Evolutionary conservation across 2,888 invertebrate genomes (phyloP), one percentile per base, ranked within the genome.

Genomic region (Lutraria lutraria): DNA sequence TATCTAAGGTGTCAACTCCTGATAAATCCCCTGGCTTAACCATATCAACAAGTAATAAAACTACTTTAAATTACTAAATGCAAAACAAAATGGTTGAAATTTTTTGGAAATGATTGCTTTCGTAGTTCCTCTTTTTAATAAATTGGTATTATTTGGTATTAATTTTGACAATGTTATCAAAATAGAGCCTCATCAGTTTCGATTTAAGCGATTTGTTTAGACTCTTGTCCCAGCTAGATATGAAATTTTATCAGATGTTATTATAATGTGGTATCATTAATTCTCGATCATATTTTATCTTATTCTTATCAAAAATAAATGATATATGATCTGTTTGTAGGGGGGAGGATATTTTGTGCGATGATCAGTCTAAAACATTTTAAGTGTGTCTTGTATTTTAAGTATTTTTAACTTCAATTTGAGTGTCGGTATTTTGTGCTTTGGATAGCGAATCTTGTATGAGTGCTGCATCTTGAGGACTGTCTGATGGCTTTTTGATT

Each of bases 181-280:
- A 82, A 82, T 34, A 60, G 63, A n/a, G 82, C n/a, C 29, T 82
- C 63, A 82, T 21, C 34, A 31, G 34, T 21, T 68, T 83, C 68
- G n/a, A 34, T 43, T 83, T n/a, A 83, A 83, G 83, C 25, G 68
- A 83, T 83, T 83, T 83, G 83, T 83, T 83, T 63, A 19, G 83
- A 52, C 68, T 29, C 68, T n/a, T 68, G 34, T 83, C 34, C 43
- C 60, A 29, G 15, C 60, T 52, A 60, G 68, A 83, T 43, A 68
- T 43, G 52, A 83, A 83, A 6, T 76, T 83, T 68, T 83, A 68
- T 68, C 83, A 19, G 52, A 25, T 34, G 25, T 34, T 63, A 52
- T 83, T 83, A 52, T 83, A n/a, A 68, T 83, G 52, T 68, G 43
- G 83, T 68, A 2, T 52, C 52, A 83, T 83, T 83, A 83, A 68